phyloP scores from a whole-genome alignment of 1,140 invertebrate genomes.

The Luehdorfia chinensis region DNA sequence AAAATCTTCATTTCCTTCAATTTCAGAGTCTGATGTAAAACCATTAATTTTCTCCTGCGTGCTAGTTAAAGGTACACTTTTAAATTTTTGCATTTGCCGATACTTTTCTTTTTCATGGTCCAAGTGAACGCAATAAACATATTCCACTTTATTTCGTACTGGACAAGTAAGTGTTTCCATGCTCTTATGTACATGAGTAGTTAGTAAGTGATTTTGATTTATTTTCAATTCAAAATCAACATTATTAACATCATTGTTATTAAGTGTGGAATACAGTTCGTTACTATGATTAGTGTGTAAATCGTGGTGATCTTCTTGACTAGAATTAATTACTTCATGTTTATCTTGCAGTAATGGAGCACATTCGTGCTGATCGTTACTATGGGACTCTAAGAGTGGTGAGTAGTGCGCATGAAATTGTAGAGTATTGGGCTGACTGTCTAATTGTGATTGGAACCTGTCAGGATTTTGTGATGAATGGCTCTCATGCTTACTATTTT shows the following conservation, averaged over 20 bases:
- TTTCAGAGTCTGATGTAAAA: conserved; percentile 17
- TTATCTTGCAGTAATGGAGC: not conserved
- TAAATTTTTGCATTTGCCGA: conserved; percentile 10
- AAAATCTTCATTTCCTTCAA: conserved; percentile 56
- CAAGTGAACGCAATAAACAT: conserved; percentile 36
- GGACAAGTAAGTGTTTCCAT: conserved; percentile 7
- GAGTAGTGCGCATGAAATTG: not conserved
- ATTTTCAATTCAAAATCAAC: not conserved
- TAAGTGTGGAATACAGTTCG: not conserved
- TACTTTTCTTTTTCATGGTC: conserved; percentile 31
- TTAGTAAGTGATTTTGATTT: not conserved
- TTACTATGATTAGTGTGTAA: not conserved
- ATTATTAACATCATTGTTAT: not conserved
- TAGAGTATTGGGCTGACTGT: not conserved
- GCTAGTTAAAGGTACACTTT: conserved; percentile 5
- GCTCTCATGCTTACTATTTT: not conserved
- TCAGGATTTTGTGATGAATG: not conserved
- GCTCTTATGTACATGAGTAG: conserved; percentile 1
- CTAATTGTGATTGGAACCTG: not conserved
- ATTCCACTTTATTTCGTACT: conserved; percentile 17
- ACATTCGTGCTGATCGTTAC: not conserved
- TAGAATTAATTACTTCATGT: not conserved
- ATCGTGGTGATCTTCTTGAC: not conserved
- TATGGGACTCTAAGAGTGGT: not conserved
- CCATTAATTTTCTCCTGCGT: conserved; percentile 3